Conservation (phyloP, 2,888 invertebrate species). For the Ptilodon capucinus region DNA sequence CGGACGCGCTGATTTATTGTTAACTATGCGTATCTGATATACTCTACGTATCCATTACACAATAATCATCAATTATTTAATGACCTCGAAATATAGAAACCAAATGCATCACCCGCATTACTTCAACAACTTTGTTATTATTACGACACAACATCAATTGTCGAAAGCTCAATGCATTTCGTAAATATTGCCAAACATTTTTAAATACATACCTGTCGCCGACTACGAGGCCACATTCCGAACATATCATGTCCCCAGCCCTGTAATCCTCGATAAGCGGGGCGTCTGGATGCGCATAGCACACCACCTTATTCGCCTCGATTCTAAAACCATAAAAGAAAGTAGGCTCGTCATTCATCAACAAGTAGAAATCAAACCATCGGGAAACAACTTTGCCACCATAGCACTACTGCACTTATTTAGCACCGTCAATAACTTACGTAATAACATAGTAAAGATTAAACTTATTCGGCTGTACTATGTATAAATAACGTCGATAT, state of each 20-base stretch:
- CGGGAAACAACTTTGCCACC: conserved; percentile 36
- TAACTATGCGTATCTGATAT: neutral
- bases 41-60: conserved; percentile 33
- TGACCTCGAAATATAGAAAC: conserved; percentile 52
- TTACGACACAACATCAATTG: conserved; percentile 40
- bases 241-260: conserved; percentile 99
- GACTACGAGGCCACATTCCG: conserved; percentile 99
- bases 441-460: conserved; percentile 43
- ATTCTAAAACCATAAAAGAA: conserved; percentile 81
- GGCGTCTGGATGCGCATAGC: conserved; percentile 97
- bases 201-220: conserved; percentile 91
- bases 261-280: conserved; percentile 98
- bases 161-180: conserved; percentile 51
- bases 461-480: conserved; percentile 43
- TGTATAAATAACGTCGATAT: conserved; percentile 41
- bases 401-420: conserved; percentile 29
- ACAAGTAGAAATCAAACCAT: conserved; percentile 62
- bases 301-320: conserved; percentile 91
- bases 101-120: conserved; percentile 43
- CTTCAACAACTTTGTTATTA: conserved; percentile 43
- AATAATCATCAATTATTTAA: conserved; percentile 36
- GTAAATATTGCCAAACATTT: conserved; percentile 51
- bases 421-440: conserved; percentile 49
- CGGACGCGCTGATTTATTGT: neutral
- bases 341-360: conserved; percentile 53